Base-by-base conservation (phyloP, 2,888 invertebrate genomes). In the Subacronicta megacephala region DNA sequence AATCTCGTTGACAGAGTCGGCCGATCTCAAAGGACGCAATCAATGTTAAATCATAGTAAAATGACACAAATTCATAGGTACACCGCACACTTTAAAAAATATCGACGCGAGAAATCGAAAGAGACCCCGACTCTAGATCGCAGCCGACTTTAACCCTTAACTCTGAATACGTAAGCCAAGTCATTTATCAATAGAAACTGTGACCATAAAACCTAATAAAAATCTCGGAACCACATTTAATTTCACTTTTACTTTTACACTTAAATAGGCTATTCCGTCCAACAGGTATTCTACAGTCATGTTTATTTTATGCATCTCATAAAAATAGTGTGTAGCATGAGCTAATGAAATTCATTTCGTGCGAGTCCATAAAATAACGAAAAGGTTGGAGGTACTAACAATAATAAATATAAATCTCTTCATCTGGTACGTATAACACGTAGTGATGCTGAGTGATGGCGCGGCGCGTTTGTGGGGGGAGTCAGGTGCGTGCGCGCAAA, bases 351-450 rank as follows among this genome's bases (percentile, higher is more conserved):
- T 55, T 59, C 50, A 62, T 72, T 52, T 52, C 55, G 61, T 63
- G 62, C 54, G 50, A 72, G 77, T 81, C 81, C 79, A 72, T 59
- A 56, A 69, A 62, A 49, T 54, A 49, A 50, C 58, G 57, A 43
- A 78, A 81, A 75, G 55, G 58, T 78, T 90, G 85, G 89, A 63
- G 69, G 80, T 76, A 82, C 81, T 84, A 88, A 69, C 80, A 81
- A 81, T 89, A 88, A 90, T 90, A 91, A 89, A 90, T 90, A 92
- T 90, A 92, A 92, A 93, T 92, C 90, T 92, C 93, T 93, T 92
- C 91, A 93, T 92, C 88, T 87, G 83, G 82, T 80, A 82, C 80
- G 82, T 84, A 85, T 83, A 83, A 83, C 84, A 84, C 82, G 82
- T 87, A 82, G 84, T 77, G 85, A 84, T 81, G 81, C 79, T 90